Evolutionary conservation across 2,113 vertebrate species (phyloP).

Genomic region (Rhodinocichla rosea): DNA sequence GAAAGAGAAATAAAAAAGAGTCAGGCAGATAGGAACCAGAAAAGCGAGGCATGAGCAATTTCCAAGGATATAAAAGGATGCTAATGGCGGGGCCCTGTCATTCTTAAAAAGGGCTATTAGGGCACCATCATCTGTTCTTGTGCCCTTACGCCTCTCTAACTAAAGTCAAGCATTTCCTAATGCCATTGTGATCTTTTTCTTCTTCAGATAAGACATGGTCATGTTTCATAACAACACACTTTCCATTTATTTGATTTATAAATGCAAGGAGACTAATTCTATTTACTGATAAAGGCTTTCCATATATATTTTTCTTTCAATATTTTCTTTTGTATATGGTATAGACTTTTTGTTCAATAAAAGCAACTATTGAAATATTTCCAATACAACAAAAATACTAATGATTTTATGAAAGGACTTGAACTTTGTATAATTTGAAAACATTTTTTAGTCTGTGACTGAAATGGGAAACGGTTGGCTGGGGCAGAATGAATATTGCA

Average conservation of each 20-base stretch:
- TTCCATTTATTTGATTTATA: constrained; percentile 86
- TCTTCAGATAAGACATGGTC: constrained; percentile 87
- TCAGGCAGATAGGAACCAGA: constrained; percentile 87
- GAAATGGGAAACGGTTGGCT: background rate
- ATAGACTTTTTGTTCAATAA: constrained; percentile 39
- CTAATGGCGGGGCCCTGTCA: constrained; percentile 91
- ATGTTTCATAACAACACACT: constrained; percentile 84
- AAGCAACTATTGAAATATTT: constrained; percentile 33
- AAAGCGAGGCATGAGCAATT: constrained; percentile 92
- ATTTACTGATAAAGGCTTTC: constrained; percentile 81
- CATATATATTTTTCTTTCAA: constrained; percentile 71
- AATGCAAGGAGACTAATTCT: constrained; percentile 84
- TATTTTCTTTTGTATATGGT: constrained; percentile 64
- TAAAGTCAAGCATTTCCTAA: constrained; percentile 92
- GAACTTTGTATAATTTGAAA: constrained; percentile 11
- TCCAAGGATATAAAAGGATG: constrained; percentile 89
- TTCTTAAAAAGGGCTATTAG: constrained; percentile 93
- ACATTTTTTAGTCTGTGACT: background rate
- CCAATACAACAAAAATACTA: constrained; percentile 37
- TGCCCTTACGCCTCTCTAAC: constrained; percentile 80
- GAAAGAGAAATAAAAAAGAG: constrained; percentile 95
- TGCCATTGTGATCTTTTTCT: constrained; percentile 80
- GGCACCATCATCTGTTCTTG: constrained; percentile 85
- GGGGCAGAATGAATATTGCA: background rate
- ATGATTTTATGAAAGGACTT: background rate